Evolutionary conservation across 2,797 vertebrate genomes (phyloP), one percentile per base, ranked within the genome.

Genomic region (Salarias fasciatus): DNA sequence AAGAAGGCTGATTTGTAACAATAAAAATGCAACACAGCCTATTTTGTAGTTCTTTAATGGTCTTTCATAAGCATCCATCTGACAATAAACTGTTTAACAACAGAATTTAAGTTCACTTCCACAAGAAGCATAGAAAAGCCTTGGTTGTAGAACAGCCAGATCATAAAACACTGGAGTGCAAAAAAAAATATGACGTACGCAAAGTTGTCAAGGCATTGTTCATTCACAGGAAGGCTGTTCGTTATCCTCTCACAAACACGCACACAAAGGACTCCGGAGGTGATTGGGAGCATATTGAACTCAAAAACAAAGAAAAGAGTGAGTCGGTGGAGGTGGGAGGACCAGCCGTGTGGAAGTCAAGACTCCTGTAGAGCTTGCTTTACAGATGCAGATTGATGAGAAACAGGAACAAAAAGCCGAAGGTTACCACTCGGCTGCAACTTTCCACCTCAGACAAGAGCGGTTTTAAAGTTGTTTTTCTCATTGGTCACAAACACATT

Each of bases 121-220:
- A 93, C 87, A 81, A 90, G 93, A 94, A 94, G 93, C 89, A 91
- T 84, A 91, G 42, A 62, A 42, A 55, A 68, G 36, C 40, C 15
- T 12, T 4, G 11, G 33, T 6, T 35, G 35, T 9, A 1, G 33
- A 41, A 3, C 55, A 37, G n/a, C 47, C 65, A 74, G 51, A 62
- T 3, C 24, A 24, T 24, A 24, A 24, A 3, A 24, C 18, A 24
- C 18, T 46, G 42, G 3, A 63, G 46, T 56, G 45, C 40, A 65
- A 69, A 56, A 58, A n/a, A n/a, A n/a, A n/a, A n/a, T n/a, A n/a
- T n/a, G n/a, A n/a, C n/a, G n/a, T n/a, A n/a, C n/a, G n/a, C n/a
- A n/a, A n/a, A 41, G 15, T 11, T 13, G 40, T 65, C 55, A 33
- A 41, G 28, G 12, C 43, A 42, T 47, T 57, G 37, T 65, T 53